Conservation (phyloP, 2,113 vertebrate genomes). For the Cromileptes altivelis region DNA sequence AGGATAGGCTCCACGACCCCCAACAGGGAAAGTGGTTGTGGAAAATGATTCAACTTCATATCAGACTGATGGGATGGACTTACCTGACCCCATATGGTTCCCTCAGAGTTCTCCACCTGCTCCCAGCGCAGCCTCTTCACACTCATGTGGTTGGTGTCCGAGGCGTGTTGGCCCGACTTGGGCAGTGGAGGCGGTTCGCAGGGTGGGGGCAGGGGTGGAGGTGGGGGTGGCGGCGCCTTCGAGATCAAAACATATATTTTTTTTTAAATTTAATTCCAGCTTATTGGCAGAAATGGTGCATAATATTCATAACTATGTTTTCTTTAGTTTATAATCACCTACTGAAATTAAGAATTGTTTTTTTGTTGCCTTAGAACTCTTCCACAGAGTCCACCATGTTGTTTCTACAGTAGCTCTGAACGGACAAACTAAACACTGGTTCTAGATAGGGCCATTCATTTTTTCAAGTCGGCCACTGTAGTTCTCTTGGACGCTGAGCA, state of each 20-base stretch:
- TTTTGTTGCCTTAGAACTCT: too few relatives aligned
- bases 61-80: neutral
- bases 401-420: too few relatives aligned
- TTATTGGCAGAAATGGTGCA: neutral
- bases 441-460: too few relatives aligned
- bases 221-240: slow-evolving; percentile 81
- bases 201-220: slow-evolving; percentile 85
- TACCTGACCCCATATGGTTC: slow-evolving; percentile 99
- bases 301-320: too few relatives aligned
- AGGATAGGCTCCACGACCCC: too few relatives aligned
- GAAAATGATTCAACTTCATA: neutral
- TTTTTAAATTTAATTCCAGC: neutral
- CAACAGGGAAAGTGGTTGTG: too few relatives aligned
- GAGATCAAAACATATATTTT: neutral
- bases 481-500: too few relatives aligned
- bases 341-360: too few relatives aligned
- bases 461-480: too few relatives aligned
- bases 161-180: slow-evolving; percentile 80
- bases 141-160: slow-evolving; percentile 95
- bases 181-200: slow-evolving; percentile 85
- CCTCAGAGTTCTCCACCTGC: slow-evolving; percentile 98
- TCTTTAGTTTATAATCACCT: too few relatives aligned
- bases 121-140: slow-evolving; percentile 98
- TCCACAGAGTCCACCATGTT: too few relatives aligned
- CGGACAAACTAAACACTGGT: too few relatives aligned